Evolutionary conservation across 2,113 vertebrate species (phyloP).

Genomic region (Entosphenus tridentatus): DNA sequence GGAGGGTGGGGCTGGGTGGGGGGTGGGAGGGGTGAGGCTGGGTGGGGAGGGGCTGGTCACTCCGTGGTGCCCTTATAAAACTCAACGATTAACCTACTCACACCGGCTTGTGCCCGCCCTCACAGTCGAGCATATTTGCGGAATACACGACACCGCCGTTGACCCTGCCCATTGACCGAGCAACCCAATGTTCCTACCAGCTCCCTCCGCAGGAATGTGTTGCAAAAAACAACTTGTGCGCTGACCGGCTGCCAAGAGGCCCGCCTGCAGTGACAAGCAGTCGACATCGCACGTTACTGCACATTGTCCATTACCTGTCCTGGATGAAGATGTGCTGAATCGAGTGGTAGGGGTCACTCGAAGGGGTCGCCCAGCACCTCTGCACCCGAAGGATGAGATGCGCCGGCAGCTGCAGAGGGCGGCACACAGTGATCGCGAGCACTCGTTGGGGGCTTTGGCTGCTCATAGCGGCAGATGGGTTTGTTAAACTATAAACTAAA

Average conservation of each 20-base stretch:
- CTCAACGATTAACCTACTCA: too few species aligned
- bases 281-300: not conserved
- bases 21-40: too few species aligned
- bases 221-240: not conserved
- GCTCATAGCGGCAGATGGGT: not conserved
- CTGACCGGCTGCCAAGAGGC: not conserved
- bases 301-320: slow-evolving; percentile 9
- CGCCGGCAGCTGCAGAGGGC: slow-evolving; percentile 20
- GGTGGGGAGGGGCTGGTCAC: too few species aligned
- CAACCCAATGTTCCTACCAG: slow-evolving; percentile 8
- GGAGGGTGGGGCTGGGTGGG: too few species aligned
- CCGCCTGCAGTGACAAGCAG: not conserved
- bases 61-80: too few species aligned
- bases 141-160: too few species aligned
- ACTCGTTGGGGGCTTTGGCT: not conserved
- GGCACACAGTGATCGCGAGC: not conserved
- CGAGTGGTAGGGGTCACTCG: slow-evolving; percentile 24
- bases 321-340: slow-evolving; percentile 11
- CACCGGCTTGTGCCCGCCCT: too few species aligned
- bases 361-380: slow-evolving; percentile 32
- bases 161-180: too few species aligned
- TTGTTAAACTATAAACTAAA: not conserved
- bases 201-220: not conserved
- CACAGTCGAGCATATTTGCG: too few species aligned
- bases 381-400: slow-evolving; percentile 26